Conservation (phyloP, 2,888 invertebrate genomes). For the Heliconius sara region DNA sequence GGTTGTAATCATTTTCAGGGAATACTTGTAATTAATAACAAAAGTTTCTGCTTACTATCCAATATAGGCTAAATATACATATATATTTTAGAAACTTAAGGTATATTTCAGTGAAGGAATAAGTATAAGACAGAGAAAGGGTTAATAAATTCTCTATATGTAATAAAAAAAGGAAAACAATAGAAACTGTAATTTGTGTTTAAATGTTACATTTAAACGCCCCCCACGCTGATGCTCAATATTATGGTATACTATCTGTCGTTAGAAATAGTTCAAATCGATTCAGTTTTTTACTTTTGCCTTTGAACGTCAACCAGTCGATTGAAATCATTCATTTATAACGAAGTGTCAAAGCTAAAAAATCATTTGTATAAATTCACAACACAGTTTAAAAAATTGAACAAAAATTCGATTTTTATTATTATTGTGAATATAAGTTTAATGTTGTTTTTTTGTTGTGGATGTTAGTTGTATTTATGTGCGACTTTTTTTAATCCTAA, state of each 20-base stretch:
- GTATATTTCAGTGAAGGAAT: background rate
- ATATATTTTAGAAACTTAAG: too few species aligned
- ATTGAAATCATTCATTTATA: background rate
- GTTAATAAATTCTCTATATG: background rate
- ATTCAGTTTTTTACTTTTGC: background rate
- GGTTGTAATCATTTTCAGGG: background rate
- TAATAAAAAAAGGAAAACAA: too few species aligned
- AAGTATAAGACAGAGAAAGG: background rate
- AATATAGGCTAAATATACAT: background rate
- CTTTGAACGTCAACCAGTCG: conserved; percentile 1
- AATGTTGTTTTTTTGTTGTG: background rate
- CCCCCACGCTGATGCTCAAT: background rate
- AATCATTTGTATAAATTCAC: conserved; percentile 7
- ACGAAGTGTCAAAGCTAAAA: conserved; percentile 15
- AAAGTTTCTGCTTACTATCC: background rate
- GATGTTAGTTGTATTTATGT: background rate
- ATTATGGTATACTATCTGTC: background rate
- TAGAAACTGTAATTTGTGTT: too few species aligned
- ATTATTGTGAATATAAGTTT: background rate
- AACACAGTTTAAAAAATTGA: background rate
- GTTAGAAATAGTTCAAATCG: background rate
- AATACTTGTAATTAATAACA: background rate
- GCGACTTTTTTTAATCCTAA: background rate
- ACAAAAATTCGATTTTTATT: conserved; percentile 4
- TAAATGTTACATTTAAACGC: too few species aligned